A percentile compares a stretch with the other conserved stretches of the same genome.
phyloP scores from a whole-genome alignment of 2,113 vertebrate genomes.

The Peucedramus taeniatus region DNA sequence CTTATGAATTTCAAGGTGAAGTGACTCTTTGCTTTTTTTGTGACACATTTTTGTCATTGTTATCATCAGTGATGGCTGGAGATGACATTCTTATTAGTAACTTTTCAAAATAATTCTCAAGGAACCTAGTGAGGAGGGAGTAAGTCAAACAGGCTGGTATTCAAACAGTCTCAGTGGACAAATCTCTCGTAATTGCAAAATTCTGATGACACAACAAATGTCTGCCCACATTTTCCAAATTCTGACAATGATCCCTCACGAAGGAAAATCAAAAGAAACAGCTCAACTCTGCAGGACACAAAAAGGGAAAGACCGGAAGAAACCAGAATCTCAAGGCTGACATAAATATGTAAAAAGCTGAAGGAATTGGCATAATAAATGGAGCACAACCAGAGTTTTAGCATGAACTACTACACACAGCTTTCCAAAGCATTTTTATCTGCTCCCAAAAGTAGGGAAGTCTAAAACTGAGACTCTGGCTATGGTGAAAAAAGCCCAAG shows the following conservation, averaged over 20 bases:
- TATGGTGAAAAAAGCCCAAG: background rate
- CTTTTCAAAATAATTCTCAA: constrained; percentile 13
- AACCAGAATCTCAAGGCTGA: background rate
- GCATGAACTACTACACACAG: background rate
- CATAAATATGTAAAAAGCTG: background rate
- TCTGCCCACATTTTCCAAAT: background rate
- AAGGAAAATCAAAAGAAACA: background rate
- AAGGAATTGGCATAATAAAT: background rate
- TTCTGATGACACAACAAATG: background rate
- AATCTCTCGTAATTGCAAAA: background rate
- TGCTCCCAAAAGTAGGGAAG: background rate
- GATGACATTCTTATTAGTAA: background rate
- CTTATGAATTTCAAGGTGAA: background rate
- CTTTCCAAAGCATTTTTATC: background rate
- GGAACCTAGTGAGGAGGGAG: background rate
- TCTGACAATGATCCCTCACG: rapidly evolving
- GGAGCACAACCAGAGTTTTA: background rate
- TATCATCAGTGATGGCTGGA: background rate
- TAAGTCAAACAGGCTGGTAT: background rate
- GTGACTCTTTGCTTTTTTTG: background rate
- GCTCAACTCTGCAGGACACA: background rate
- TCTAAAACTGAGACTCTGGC: background rate
- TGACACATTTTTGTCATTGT: background rate
- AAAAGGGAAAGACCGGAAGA: background rate
- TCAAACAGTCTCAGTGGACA: background rate